A percentile compares a stretch with the other conserved stretches of the same genome.
Evolutionary conservation across 2,797 vertebrate genomes (phyloP).

Genomic region (Steatocranus sp.): DNA sequence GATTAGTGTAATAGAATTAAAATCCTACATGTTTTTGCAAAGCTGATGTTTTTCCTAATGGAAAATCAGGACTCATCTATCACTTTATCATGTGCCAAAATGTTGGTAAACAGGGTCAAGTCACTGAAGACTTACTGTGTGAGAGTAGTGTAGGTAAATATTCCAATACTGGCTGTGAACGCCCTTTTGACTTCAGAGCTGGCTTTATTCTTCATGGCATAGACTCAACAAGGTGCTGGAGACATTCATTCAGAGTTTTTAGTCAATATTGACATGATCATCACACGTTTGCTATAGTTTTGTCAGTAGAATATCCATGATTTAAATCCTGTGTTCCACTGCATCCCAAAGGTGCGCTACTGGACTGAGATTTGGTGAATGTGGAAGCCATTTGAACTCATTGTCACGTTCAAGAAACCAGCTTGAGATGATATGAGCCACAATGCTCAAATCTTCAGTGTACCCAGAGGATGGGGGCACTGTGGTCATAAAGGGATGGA

Average conservation of each 20-base stretch:
- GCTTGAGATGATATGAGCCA: neutral
- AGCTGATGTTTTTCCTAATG: neutral
- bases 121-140: neutral
- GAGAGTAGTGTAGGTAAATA: neutral
- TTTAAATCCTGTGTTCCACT: neutral
- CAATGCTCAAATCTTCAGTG: fast-evolving
- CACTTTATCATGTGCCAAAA: neutral
- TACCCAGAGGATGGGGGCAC: neutral
- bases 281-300: neutral
- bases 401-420: neutral
- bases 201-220: neutral
- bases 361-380: neutral
- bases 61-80: neutral
- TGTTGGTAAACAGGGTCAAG: neutral
- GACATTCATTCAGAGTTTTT: neutral
- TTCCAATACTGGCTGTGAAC: neutral
- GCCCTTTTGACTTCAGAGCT: neutral
- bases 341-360: neutral
- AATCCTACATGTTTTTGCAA: neutral
- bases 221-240: neutral
- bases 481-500: neutral
- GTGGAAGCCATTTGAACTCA: neutral
- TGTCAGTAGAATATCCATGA: neutral
- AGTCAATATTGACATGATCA: neutral
- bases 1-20: neutral